Conservation (phyloP, 1,140 invertebrate genomes). For the Papilio xuthus region DNA sequence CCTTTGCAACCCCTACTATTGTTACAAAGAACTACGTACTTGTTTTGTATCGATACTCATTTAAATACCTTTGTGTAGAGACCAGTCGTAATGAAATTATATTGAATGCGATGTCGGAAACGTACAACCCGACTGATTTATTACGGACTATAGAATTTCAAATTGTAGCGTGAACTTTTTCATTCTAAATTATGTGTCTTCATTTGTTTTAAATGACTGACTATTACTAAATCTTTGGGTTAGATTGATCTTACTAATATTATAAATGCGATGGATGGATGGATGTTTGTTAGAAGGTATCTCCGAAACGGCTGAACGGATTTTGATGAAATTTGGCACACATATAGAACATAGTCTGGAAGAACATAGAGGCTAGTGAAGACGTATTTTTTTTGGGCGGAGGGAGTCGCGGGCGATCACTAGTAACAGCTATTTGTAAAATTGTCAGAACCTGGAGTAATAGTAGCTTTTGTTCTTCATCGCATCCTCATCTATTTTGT, state of each 20-base stretch:
- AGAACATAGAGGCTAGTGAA: too few species aligned
- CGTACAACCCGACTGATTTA: slow-evolving; percentile 47
- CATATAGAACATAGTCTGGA: too few species aligned
- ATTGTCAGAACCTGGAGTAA: too few species aligned
- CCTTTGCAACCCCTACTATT: slow-evolving; percentile 49
- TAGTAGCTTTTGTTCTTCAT: not conserved
- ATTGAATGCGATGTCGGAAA: slow-evolving; percentile 43
- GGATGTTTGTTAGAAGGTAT: too few species aligned
- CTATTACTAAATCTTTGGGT: not conserved
- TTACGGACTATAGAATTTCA: slow-evolving; percentile 44
- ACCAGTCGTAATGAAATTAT: slow-evolving; percentile 47
- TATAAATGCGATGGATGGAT: too few species aligned
- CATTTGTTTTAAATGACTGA: slow-evolving; percentile 30
- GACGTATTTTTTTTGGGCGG: too few species aligned
- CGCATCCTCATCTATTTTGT: not conserved
- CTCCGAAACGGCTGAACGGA: too few species aligned
- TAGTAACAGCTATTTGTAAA: too few species aligned
- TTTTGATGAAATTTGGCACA: too few species aligned
- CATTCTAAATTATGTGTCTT: slow-evolving; percentile 14
- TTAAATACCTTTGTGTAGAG: slow-evolving; percentile 56
- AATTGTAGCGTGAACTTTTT: slow-evolving; percentile 40
- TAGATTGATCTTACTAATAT: too few species aligned
- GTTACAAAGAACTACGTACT: slow-evolving; percentile 51
- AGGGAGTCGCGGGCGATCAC: too few species aligned
- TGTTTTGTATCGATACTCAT: slow-evolving; percentile 44